These are phyloP conservation scores for Hapalemur alaotrensis DNA, from an alignment of 2,797 vertebrate genomes.

Conservation along the genomic window DNA sequence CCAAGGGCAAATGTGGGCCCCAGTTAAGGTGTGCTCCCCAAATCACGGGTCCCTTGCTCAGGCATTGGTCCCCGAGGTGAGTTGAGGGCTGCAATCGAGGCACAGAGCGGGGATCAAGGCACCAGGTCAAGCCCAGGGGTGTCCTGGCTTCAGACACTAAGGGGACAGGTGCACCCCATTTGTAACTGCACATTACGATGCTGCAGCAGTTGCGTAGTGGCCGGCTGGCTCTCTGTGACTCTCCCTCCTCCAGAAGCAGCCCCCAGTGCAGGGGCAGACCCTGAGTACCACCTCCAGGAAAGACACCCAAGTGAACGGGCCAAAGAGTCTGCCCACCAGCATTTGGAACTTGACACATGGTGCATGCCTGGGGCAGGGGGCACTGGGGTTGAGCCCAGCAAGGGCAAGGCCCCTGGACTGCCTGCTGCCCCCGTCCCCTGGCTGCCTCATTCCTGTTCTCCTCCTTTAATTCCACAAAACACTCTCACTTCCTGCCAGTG, in stretches of 20 bases:
- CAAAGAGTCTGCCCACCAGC: background rate
- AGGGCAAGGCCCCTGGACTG: accelerated
- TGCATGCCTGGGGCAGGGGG: accelerated
- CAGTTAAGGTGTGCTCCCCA: background rate
- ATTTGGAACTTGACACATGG: background rate
- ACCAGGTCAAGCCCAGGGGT: accelerated
- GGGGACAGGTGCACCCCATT: accelerated
- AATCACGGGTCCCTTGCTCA: accelerated
- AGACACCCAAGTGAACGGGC: background rate
- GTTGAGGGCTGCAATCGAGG: accelerated
- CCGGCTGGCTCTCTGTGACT: accelerated
- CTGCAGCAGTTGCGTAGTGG: accelerated
- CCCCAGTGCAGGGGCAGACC: background rate
- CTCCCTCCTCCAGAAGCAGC: background rate
- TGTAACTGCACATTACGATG: accelerated
- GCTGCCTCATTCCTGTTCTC: background rate
- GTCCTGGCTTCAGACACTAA: background rate
- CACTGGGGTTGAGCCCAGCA: accelerated
- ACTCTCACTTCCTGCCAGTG: background rate
- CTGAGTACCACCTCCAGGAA: background rate
- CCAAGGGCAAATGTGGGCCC: accelerated
- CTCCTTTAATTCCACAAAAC: background rate
- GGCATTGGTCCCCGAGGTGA: accelerated
- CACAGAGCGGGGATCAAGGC: accelerated
- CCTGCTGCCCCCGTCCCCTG: accelerated